phyloP scores from a whole-genome alignment of 2,113 vertebrate species.

The Brienomyrus longianalis region DNA sequence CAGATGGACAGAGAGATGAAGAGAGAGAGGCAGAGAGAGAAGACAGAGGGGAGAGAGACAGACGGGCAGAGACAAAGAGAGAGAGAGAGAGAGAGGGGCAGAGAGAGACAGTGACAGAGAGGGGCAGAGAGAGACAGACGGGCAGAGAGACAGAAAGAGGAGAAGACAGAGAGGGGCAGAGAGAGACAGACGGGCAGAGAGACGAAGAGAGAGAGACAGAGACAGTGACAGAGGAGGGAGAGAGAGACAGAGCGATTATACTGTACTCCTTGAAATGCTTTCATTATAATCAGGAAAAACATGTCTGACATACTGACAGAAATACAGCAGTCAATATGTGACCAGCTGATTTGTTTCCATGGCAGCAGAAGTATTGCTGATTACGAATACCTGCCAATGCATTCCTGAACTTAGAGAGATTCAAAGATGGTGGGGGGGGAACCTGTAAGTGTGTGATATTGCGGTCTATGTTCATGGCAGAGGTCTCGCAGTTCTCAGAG shows the following conservation, averaged over 20 bases:
- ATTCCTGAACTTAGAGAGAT: neutral
- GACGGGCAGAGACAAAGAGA: too few species aligned
- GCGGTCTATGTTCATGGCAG: slow-evolving; percentile 87
- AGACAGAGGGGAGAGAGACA: too few species aligned
- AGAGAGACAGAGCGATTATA: neutral
- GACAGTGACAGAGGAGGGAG: neutral
- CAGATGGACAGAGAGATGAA: slow-evolving; percentile 1
- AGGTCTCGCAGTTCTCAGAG: slow-evolving; percentile 86
- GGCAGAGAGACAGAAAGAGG: neutral
- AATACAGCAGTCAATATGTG: neutral
- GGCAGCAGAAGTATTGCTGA: neutral
- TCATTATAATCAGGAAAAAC: neutral
- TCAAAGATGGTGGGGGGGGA: neutral
- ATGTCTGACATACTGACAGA: neutral
- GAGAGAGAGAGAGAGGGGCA: too few species aligned
- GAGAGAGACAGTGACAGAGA: too few species aligned
- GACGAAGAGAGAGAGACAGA: neutral
- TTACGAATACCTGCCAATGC: neutral
- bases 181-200: too few species aligned
- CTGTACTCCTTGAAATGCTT: neutral
- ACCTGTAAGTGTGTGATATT: slow-evolving; percentile 78
- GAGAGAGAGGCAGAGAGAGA: too few species aligned
- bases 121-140: too few species aligned
- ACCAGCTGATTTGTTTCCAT: neutral
- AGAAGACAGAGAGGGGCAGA: too few species aligned